Evolutionary conservation across 2,888 invertebrate species (phyloP).

Genomic region (Cistogaster globosa): DNA sequence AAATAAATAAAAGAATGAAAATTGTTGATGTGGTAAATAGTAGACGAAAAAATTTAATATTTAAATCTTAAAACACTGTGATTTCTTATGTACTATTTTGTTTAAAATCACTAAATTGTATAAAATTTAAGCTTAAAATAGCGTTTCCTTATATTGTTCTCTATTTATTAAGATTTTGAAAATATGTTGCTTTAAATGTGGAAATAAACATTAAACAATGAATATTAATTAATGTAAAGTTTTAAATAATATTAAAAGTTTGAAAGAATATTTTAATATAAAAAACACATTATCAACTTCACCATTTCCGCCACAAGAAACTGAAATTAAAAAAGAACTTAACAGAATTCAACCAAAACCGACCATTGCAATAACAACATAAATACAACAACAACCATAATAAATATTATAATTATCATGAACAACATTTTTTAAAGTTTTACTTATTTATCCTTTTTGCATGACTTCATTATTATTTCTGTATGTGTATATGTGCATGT

Average conservation of each 20-base stretch:
- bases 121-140: too few relatives aligned
- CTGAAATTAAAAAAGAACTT: not conserved
- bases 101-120: too few relatives aligned
- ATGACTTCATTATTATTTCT: not conserved
- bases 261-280: not conserved
- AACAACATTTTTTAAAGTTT: slow-evolving; percentile 46
- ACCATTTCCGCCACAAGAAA: slow-evolving; percentile 11
- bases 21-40: too few relatives aligned
- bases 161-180: too few relatives aligned
- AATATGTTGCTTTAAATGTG: not conserved
- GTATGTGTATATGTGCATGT: too few relatives aligned
- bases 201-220: not conserved
- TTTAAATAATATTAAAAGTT: not conserved
- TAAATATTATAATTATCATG: not conserved
- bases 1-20: too few relatives aligned
- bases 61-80: too few relatives aligned
- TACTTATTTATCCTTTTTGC: slow-evolving; percentile 46
- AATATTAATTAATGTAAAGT: not conserved
- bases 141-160: too few relatives aligned
- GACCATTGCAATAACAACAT: slow-evolving; percentile 15
- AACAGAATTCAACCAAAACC: not conserved
- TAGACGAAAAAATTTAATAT: too few relatives aligned
- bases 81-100: too few relatives aligned
- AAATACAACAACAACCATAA: not conserved
- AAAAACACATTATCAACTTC: slow-evolving; percentile 24